Evolutionary conservation across 2,888 invertebrate species (phyloP).

Genomic region (Metalampra italica): DNA sequence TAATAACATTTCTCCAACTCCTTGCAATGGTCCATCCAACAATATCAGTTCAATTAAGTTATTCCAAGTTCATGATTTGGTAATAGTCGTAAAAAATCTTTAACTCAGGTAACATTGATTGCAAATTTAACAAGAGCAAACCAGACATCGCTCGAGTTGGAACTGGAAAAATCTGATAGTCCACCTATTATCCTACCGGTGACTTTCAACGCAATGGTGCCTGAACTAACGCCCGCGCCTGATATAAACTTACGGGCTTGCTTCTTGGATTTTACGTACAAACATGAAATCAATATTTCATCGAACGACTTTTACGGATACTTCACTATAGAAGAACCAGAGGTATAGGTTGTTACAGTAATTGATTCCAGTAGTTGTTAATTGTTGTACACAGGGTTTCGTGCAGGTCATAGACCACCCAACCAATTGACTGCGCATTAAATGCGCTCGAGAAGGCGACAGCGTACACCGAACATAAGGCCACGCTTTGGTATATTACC

Average conservation of each 20-base stretch:
- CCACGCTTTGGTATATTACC: too few species aligned
- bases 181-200: slow-evolving; percentile 75
- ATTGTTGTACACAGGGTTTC: too few species aligned
- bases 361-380: too few species aligned
- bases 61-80: too few species aligned
- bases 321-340: slow-evolving; percentile 51
- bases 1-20: too few species aligned
- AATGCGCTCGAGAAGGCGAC: too few species aligned
- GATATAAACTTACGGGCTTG: slow-evolving; percentile 77
- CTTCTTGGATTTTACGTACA: slow-evolving; percentile 78
- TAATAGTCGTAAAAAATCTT: too few species aligned
- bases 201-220: slow-evolving; percentile 68
- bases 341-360: slow-evolving; percentile 31
- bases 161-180: slow-evolving; percentile 78
- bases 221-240: slow-evolving; percentile 64
- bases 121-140: slow-evolving; percentile 72
- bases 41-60: too few species aligned
- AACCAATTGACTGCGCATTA: too few species aligned
- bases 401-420: too few species aligned
- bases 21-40: too few species aligned
- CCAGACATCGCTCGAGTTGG: slow-evolving; percentile 66
- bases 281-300: slow-evolving; percentile 60
- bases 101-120: slow-evolving; percentile 71
- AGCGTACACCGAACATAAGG: too few species aligned
- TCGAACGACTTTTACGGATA: slow-evolving; percentile 72